Percentiles rank a stretch among this genome's conserved stretches.
phyloP scores from a whole-genome alignment of 2,113 vertebrate species.

The Megalops atlanticus region DNA sequence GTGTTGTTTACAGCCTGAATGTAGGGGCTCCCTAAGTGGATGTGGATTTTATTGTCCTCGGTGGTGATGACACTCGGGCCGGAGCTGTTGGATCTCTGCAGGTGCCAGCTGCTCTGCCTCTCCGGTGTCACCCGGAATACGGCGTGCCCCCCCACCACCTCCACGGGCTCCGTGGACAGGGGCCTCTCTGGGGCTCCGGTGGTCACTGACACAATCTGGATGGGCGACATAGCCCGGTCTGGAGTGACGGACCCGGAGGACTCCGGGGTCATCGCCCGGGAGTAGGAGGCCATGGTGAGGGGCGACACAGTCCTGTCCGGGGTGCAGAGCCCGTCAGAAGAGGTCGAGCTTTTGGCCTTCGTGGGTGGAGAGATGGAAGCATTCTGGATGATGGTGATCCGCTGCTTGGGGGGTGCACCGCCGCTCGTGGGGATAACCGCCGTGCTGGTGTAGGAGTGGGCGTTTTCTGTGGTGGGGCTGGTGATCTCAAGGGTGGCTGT shows the following conservation, averaged over 20 bases:
- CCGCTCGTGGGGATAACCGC: conserved; percentile 93
- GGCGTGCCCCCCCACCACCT: conserved; percentile 79
- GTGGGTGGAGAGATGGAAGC: conserved; percentile 76
- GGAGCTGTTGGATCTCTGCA: conserved; percentile 89
- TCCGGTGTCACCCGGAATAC: conserved; percentile 90
- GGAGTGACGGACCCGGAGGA: conserved; percentile 84
- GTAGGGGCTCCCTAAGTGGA: conserved; percentile 91
- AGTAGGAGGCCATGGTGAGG: conserved; percentile 78
- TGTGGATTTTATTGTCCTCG: conserved; percentile 99
- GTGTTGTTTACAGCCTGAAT: conserved; percentile 80
- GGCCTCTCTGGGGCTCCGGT: conserved; percentile 79
- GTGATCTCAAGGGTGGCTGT: conserved; percentile 91
- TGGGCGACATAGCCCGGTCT: conserved; percentile 88
- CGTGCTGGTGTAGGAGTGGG: conserved; percentile 89
- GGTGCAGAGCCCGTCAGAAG: conserved; percentile 69
- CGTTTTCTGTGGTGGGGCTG: conserved; percentile 81
- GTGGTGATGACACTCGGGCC: conserved; percentile 93
- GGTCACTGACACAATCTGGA: conserved; percentile 82
- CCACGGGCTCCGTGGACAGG: conserved; percentile 76
- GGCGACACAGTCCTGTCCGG: conserved; percentile 81
- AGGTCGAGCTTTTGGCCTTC: conserved; percentile 74
- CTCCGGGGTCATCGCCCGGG: conserved; percentile 83
- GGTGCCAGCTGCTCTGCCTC: conserved; percentile 85
- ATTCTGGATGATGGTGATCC: conserved; percentile 94
- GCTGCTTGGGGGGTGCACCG: conserved; percentile 85